These are phyloP conservation scores for Diorhabda sublineata DNA, from an alignment of 1,140 invertebrate species.

Conservation along the genomic window DNA sequence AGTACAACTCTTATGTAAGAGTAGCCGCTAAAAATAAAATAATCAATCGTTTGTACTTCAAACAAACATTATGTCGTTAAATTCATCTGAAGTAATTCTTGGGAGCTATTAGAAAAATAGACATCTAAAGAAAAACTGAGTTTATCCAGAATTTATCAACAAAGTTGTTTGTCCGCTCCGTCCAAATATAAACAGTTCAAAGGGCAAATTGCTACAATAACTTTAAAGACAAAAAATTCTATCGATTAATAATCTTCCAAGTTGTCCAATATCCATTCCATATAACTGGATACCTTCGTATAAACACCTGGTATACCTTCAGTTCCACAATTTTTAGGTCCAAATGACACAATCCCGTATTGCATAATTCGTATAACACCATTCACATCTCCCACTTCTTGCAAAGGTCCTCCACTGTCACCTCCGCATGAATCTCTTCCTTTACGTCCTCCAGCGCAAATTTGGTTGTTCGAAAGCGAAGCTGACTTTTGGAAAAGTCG, in stretches of 20 bases:
- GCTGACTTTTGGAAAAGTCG: conserved; percentile 25
- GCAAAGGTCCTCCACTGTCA: conserved; percentile 59
- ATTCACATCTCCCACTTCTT: conserved; percentile 37
- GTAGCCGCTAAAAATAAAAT: too few relatives aligned
- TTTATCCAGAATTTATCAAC: too few relatives aligned
- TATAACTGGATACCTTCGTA: conserved; percentile 36
- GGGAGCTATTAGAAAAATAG: too few relatives aligned
- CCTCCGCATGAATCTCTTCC: conserved; percentile 53
- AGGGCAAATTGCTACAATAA: too few relatives aligned
- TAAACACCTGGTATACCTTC: conserved; percentile 42
- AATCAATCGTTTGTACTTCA: too few relatives aligned
- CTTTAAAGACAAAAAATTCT: too few relatives aligned
- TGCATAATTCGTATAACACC: conserved; percentile 33
- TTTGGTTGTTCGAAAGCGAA: conserved; percentile 36
- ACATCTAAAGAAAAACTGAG: too few relatives aligned
- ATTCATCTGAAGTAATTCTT: too few relatives aligned
- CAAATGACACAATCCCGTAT: conserved; percentile 48
- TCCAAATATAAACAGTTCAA: too few relatives aligned
- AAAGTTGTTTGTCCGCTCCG: too few relatives aligned
- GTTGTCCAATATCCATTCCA: conserved; percentile 39
- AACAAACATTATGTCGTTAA: too few relatives aligned
- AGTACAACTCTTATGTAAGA: too few relatives aligned
- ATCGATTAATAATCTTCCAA: not conserved
- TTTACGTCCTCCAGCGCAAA: conserved; percentile 50
- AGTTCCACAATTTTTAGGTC: conserved; percentile 49